Evolutionary conservation across 2,113 vertebrate genomes (phyloP).

Genomic region (Eudyptes chrysolophus): DNA sequence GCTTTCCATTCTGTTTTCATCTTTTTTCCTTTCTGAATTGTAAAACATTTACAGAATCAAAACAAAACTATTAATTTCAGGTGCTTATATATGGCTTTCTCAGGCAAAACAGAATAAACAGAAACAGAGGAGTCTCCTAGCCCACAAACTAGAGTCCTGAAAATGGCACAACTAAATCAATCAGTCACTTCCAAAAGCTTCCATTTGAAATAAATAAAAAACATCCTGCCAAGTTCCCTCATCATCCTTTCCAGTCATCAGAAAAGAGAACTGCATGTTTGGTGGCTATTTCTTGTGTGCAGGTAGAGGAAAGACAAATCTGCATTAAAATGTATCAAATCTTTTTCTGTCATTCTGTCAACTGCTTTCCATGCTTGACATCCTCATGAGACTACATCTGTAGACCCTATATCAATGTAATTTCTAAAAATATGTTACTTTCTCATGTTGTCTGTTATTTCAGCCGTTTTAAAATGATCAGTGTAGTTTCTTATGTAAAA

Average conservation of each 20-base stretch:
- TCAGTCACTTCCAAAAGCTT: background rate
- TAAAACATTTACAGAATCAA: background rate
- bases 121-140: background rate
- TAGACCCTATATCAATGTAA: background rate
- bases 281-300: background rate
- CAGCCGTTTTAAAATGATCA: conserved; percentile 19
- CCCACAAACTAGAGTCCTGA: background rate
- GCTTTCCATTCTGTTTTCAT: background rate
- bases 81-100: background rate
- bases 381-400: background rate
- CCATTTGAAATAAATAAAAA: background rate
- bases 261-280: background rate
- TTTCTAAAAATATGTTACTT: background rate
- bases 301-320: background rate
- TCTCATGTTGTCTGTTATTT: conserved; percentile 7
- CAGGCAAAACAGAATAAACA: background rate
- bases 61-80: background rate
- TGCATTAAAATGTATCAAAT: background rate
- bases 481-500: conserved; percentile 7
- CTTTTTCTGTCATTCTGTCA: background rate
- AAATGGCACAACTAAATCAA: background rate
- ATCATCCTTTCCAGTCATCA: background rate
- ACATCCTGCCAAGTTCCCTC: background rate
- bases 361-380: background rate
- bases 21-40: background rate